Base-by-base conservation (phyloP, 2,113 vertebrate genomes). In the Microtus ochrogaster region DNA sequence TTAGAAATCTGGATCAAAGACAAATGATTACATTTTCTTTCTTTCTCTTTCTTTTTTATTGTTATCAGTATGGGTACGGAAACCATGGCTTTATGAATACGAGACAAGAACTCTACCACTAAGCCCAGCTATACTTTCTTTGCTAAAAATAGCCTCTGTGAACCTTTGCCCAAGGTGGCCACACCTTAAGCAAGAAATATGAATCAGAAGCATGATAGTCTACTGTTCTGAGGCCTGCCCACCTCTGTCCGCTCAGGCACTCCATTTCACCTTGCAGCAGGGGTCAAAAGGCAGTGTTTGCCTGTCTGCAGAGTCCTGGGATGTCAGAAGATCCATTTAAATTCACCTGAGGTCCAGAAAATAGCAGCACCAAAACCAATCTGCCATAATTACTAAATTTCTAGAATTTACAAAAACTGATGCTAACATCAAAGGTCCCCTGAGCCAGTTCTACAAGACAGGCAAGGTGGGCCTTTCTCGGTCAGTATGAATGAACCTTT, bases 1-100 rank as follows among this genome's bases (percentile, higher is more conserved):
- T 98, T 84, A 98, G 82, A 94, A 95, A 95, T 96, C 77, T 49
- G 86, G 73, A 79, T 10, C 39, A 52, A 91, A 95, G 30, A 79
- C 7, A 90, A 89, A 26, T 0, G 92, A 17, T 36, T 17, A 87
- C 26, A 86, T 49, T 68, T 22, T 68, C 26, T 41, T 9, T 19
- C 21, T 28, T 24, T 36, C 17, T 5, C 7, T 10, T 5, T 10
- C 5, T 58, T 12, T 16, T 83, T 3, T 16, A 49, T 58, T 49
- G 28, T 33, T 65, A 39, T n/a, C 49, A 39, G 49, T 52, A 26
- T 39, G 79, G 26, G 14, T 19, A 65, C 1, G 5, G 61, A 65
- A 65, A 61, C 26, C 33, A 44, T 2, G 4, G 55, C 79, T 58
- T 58, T 58, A 22, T 41, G 24, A 12, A 65, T 44, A 19, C 83